Evolutionary conservation across 2,797 vertebrate species (phyloP).

Genomic region (Pachyuromys duprasi): DNA sequence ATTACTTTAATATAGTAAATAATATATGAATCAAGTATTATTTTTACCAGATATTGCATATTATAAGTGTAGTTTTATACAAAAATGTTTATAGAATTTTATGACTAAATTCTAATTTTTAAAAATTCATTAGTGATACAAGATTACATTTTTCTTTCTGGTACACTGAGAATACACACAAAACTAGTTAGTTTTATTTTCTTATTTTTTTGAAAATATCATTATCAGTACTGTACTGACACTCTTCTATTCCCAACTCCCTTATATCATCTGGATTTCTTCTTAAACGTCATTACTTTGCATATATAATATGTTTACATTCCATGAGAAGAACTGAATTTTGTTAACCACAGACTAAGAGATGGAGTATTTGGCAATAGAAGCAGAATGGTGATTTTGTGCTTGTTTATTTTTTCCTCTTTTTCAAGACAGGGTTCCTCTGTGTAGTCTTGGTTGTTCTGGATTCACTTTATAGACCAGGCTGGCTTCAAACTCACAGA

Average conservation of each 20-base stretch:
- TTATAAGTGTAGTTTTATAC: slow-evolving; percentile 6
- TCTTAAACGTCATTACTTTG: neutral
- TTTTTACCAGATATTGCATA: slow-evolving; percentile 32
- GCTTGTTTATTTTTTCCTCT: too few species aligned
- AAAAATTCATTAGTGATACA: neutral
- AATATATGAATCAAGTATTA: neutral
- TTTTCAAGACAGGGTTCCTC: too few species aligned
- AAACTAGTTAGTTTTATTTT: neutral
- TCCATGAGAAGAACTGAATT: neutral
- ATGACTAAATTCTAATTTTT: slow-evolving; percentile 6
- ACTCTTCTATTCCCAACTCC: neutral
- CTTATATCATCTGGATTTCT: neutral
- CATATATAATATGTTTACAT: neutral
- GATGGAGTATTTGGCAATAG: neutral
- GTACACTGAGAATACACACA: neutral
- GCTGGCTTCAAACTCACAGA: too few species aligned
- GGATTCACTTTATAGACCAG: too few species aligned
- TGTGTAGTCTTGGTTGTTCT: too few species aligned
- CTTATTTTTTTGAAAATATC: neutral
- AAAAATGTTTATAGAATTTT: slow-evolving; percentile 17
- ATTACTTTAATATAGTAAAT: slow-evolving; percentile 56
- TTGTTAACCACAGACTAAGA: neutral
- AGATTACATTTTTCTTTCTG: neutral
- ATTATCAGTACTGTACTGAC: neutral
- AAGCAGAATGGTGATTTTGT: slow-evolving; percentile 28